A percentile compares a stretch with the other conserved stretches of the same genome.
phyloP scores from a whole-genome alignment of 2,797 vertebrate species.

The Intellagama lesueurii region DNA sequence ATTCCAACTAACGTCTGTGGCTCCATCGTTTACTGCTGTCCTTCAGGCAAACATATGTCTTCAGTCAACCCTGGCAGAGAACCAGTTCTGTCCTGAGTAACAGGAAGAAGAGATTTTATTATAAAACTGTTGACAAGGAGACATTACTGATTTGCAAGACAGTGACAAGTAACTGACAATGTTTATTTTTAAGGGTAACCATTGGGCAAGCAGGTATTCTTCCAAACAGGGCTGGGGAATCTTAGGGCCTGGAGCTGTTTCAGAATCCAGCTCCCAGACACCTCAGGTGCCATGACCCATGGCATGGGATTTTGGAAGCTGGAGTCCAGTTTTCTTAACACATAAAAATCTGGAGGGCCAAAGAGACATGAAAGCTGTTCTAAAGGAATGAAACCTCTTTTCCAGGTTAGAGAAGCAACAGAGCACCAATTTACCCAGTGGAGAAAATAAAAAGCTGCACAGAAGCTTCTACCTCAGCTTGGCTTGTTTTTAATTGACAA shows the following conservation, averaged over 20 bases:
- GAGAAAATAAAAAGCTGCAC: slow-evolving; percentile 34
- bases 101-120: not conserved
- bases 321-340: not conserved
- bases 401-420: not conserved
- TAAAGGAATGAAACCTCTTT: not conserved
- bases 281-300: not conserved
- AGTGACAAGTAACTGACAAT: not conserved
- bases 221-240: not conserved
- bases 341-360: not conserved
- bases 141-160: not conserved
- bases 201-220: not conserved
- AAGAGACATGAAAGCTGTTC: not conserved
- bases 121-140: not conserved
- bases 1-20: not conserved
- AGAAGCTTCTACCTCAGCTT: slow-evolving; percentile 50
- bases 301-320: not conserved
- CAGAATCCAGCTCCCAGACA: too few relatives aligned
- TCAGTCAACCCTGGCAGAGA: not conserved
- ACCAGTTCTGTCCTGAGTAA: not conserved
- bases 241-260: not conserved
- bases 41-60: not conserved
- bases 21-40: not conserved
- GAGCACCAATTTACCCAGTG: slow-evolving; percentile 27
- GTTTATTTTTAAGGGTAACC: not conserved
- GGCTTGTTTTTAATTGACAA: slow-evolving; percentile 36